Base-by-base conservation (phyloP, 2,113 vertebrate species). In the Elanus axillaris region DNA sequence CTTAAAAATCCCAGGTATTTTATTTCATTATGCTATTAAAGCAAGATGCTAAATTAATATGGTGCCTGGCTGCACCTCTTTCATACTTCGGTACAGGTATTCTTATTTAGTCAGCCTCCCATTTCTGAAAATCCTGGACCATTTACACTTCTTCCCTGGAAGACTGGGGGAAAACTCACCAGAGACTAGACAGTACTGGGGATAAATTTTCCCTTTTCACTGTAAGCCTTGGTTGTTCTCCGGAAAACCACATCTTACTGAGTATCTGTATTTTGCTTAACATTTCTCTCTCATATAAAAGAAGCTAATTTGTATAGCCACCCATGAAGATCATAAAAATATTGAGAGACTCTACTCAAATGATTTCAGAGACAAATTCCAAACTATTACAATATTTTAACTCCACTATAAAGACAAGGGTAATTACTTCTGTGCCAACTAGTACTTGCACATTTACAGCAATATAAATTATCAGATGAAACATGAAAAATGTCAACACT, bases 401-500 rank as follows among this genome's bases (percentile, higher is more conserved):
- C 15, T 78, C 34, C 22, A 93, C 66, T 71, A 52, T 88, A 91
- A 88, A 31, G 56, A 88, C 53, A 56, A 32, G 9, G 8, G 6
- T 75, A 45, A 89, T 85, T 84, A 91, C 45, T 45, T 88, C 63
- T 80, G 50, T 67, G 32, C 48, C 58, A 97, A 34, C 27, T 43
- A 43, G 56, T 40, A 64, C 66, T 95, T 85, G 18, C 29, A 67
- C 11, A 56, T 89, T 91, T 86, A 90, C 34, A 93, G 60, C 31
- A 93, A 86, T 50, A 83, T 21, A 79, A 79, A 85, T 76, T 75
- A 90, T 68, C 42, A 96, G 64, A 94, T 45, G 58, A 96, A 97
- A 95, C 25, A 90, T 26, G 68, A 80, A 95, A 69, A 94, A 89
- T 58, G 16, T 74, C n/a, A 81, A 69, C 36, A 53, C 38, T 1